Percentiles rank a stretch among this genome's conserved stretches.
Conservation (phyloP, 2,888 invertebrate species). For the Xanthia togata region DNA sequence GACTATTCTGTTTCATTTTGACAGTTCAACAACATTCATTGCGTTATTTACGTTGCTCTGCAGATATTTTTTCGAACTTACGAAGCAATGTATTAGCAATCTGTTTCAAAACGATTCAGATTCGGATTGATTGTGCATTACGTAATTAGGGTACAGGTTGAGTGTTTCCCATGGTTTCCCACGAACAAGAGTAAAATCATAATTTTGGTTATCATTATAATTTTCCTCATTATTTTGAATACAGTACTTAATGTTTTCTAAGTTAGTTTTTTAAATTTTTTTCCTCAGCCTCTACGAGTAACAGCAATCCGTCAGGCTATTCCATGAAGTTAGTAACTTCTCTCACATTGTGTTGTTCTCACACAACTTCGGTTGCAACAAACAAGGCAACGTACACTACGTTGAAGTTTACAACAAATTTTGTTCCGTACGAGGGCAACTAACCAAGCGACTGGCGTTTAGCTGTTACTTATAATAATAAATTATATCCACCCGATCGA, state of each 20-base stretch:
- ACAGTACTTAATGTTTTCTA: neutral
- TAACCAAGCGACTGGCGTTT: slow-evolving; percentile 5
- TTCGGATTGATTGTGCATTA: no score
- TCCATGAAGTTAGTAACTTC: slow-evolving; percentile 3
- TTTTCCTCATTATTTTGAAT: no score
- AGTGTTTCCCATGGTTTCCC: no score
- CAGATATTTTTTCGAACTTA: no score
- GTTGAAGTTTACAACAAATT: slow-evolving; percentile 28
- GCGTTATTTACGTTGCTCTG: no score
- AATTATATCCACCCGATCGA: neutral
- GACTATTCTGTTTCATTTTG: no score
- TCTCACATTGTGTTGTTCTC: slow-evolving; percentile 1
- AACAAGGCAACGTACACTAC: slow-evolving; percentile 6
- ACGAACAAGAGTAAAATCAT: no score
- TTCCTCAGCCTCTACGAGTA: neutral
- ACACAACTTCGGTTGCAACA: neutral
- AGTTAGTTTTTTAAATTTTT: neutral
- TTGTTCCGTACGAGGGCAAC: slow-evolving; percentile 2
- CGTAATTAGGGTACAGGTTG: no score
- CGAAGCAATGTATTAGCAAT: no score
- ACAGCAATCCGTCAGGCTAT: neutral
- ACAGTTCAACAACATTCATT: no score
- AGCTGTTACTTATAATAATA: neutral
- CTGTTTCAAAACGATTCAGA: no score
- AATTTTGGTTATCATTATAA: no score